These are phyloP conservation scores for Aplysia californica DNA, from an alignment of 1,140 invertebrate species.

Conservation along the genomic window DNA sequence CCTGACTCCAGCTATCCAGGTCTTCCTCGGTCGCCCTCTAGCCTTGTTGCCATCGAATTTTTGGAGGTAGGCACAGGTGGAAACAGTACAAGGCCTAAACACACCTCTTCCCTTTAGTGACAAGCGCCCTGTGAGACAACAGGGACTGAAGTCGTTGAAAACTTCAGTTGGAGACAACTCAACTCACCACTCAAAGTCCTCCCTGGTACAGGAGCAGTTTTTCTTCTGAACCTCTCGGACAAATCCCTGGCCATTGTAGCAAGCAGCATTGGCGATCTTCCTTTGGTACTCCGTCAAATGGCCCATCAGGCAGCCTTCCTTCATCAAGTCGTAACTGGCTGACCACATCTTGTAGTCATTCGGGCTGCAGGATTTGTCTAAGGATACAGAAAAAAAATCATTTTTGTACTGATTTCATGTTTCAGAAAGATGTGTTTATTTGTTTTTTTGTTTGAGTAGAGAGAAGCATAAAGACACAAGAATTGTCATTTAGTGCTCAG, in stretches of 20 bases:
- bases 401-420: too few relatives aligned
- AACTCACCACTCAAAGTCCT: slow-evolving; percentile 85
- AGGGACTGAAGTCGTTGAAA: too few relatives aligned
- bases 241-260: slow-evolving; percentile 84
- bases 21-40: too few relatives aligned
- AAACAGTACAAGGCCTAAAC: not conserved
- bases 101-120: not conserved
- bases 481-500: too few relatives aligned
- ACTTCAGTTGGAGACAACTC: too few relatives aligned
- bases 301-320: slow-evolving; percentile 78
- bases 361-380: slow-evolving; percentile 72
- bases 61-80: too few relatives aligned
- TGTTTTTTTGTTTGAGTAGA: too few relatives aligned
- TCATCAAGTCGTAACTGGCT: slow-evolving; percentile 56
- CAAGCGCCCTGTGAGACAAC: not conserved
- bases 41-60: too few relatives aligned
- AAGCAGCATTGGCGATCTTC: slow-evolving; percentile 77
- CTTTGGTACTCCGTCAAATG: slow-evolving; percentile 80
- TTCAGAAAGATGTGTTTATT: too few relatives aligned
- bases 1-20: too few relatives aligned
- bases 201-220: slow-evolving; percentile 80
- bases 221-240: slow-evolving; percentile 76
- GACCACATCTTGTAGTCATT: slow-evolving; percentile 90
- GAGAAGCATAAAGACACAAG: too few relatives aligned
- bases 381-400: not conserved